Evolutionary conservation across 2,113 vertebrate species (phyloP).

Genomic region (Telmatochromis brichardi): DNA sequence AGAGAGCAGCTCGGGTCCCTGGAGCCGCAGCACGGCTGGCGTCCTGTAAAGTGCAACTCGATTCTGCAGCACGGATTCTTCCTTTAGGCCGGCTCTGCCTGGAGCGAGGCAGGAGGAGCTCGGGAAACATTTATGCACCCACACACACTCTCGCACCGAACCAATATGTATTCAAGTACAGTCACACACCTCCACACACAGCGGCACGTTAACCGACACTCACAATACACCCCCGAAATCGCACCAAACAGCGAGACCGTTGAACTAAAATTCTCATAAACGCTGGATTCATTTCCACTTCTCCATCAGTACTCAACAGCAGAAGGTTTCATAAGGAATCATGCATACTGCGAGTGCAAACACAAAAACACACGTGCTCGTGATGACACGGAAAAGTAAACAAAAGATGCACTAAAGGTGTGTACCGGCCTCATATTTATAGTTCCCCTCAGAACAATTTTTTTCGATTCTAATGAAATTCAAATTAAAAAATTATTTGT

Average conservation of each 20-base stretch:
- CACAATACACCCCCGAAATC: conserved; percentile 55
- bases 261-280: conserved; percentile 33
- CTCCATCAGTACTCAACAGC: neutral
- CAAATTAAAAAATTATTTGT: neutral
- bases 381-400: neutral
- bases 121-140: conserved; percentile 66
- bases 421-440: neutral
- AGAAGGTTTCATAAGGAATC: neutral
- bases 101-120: conserved; percentile 56
- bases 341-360: neutral
- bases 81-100: conserved; percentile 55
- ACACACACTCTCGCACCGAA: conserved; percentile 61
- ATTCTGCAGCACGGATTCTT: conserved; percentile 64
- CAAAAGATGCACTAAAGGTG: neutral
- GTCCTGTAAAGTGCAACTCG: conserved; percentile 55
- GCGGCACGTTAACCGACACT: conserved; percentile 48
- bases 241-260: conserved; percentile 46
- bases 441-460: neutral
- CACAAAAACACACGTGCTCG: neutral
- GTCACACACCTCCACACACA: conserved; percentile 66
- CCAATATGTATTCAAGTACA: conserved; percentile 65
- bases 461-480: neutral
- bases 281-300: conserved; percentile 14
- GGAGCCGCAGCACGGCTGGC: conserved; percentile 36
- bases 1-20: conserved; percentile 22